These are phyloP conservation scores for Helogale parvula DNA, from an alignment of 2,113 vertebrate species.

Conservation along the genomic window DNA sequence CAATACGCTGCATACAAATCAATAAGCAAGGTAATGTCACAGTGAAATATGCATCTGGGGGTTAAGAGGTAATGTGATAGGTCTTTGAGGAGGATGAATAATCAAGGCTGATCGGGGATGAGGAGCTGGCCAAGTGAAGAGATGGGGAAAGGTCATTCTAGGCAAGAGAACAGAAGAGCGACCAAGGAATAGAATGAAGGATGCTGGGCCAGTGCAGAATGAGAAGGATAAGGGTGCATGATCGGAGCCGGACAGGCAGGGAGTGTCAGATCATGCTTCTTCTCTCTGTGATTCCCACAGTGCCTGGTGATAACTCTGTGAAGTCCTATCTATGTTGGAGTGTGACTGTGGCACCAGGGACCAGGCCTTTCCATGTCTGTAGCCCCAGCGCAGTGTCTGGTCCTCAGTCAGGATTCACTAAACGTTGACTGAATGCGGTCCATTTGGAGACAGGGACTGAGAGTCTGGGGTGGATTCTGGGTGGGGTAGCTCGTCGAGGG, in stretches of 20 bases:
- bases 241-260: background rate
- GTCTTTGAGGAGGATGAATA: background rate
- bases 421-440: background rate
- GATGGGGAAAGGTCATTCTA: background rate
- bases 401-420: background rate
- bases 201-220: background rate
- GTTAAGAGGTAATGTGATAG: background rate
- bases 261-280: too few species aligned
- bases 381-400: background rate
- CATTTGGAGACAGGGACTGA: background rate
- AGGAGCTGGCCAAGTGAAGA: background rate
- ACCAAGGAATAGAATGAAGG: background rate
- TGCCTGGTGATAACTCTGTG: background rate
- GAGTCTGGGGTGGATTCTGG: background rate
- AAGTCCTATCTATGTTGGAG: background rate
- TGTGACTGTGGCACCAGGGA: fast-evolving
- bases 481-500: background rate
- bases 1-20: background rate
- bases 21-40: background rate
- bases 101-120: background rate
- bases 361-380: background rate
- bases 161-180: background rate
- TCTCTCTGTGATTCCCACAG: fast-evolving
- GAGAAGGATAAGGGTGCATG: fast-evolving
- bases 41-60: background rate